Evolutionary conservation across 1,140 invertebrate genomes (phyloP).

Genomic region (Ctenoplectra terminalis): DNA sequence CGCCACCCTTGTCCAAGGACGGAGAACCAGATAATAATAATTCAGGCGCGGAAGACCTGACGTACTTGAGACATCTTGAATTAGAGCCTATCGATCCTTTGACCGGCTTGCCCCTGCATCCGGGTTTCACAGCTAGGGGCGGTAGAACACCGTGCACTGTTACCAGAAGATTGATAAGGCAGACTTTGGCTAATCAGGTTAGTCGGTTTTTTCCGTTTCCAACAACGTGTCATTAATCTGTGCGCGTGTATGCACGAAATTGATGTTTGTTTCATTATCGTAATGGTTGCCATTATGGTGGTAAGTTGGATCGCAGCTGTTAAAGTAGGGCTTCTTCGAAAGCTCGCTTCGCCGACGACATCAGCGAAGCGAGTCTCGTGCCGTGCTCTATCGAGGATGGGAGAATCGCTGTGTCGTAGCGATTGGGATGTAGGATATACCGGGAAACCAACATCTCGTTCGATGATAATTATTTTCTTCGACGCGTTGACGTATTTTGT

Average conservation of each 20-base stretch:
- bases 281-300: too few species aligned
- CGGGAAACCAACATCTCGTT: background rate
- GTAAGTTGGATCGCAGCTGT: background rate
- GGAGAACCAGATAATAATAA: conserved; percentile 81
- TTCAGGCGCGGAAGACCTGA: conserved; percentile 81
- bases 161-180: conserved; percentile 85
- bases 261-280: too few species aligned
- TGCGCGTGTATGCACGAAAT: too few species aligned
- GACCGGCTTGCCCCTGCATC: conserved; percentile 75
- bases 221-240: background rate
- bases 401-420: too few species aligned
- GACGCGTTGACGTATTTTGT: too few species aligned
- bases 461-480: background rate
- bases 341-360: background rate
- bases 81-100: conserved; percentile 86
- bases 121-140: conserved; percentile 80
- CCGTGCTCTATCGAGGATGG: background rate
- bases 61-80: conserved; percentile 90
- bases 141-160: conserved; percentile 93
- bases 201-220: background rate
- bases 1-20: conserved; percentile 78
- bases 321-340: background rate
- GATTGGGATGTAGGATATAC: too few species aligned
- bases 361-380: background rate
- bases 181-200: conserved; percentile 77